Conservation (phyloP, 1,140 invertebrate genomes). For the Drosophila bifasciata region DNA sequence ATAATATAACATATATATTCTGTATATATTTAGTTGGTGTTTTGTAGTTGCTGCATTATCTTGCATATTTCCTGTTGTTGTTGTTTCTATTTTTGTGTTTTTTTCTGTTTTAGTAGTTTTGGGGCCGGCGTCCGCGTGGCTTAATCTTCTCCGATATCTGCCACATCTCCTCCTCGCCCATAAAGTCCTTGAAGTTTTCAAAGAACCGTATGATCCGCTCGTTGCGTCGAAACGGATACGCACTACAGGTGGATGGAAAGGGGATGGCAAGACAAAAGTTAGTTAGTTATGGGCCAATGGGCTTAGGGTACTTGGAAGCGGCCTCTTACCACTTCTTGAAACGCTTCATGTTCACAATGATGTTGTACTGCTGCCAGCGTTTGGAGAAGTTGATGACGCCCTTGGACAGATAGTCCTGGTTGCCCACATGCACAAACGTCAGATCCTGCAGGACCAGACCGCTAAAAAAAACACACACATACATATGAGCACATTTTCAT, state of each 20-base stretch:
- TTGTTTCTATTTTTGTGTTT: slow-evolving; percentile 40
- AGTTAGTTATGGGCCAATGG: not conserved
- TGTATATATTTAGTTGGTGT: slow-evolving; percentile 58
- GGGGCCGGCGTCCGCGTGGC: slow-evolving; percentile 87
- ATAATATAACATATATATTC: slow-evolving; percentile 22
- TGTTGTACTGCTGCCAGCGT: slow-evolving; percentile 98
- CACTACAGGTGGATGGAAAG: slow-evolving; percentile 78
- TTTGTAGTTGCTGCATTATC: slow-evolving; percentile 24
- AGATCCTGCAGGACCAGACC: slow-evolving; percentile 99
- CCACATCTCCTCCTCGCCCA: slow-evolving; percentile 98
- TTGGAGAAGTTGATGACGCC: slow-evolving; percentile 98
- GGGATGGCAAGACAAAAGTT: not conserved
- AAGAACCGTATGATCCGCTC: slow-evolving; percentile 97
- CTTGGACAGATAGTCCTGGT: slow-evolving; percentile 94
- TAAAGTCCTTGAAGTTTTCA: slow-evolving; percentile 97
- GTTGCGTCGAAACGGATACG: slow-evolving; percentile 95
- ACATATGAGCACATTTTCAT: not conserved
- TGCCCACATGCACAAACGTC: slow-evolving; percentile 99
- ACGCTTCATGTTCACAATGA: slow-evolving; percentile 98
- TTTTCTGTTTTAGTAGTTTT: slow-evolving; percentile 60
- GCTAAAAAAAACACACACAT: slow-evolving; percentile 87
- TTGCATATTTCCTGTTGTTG: slow-evolving; percentile 27
- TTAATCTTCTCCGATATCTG: slow-evolving; percentile 98
- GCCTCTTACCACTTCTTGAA: slow-evolving; percentile 94
- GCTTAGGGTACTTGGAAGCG: slow-evolving; percentile 30